Evolutionary conservation across 2,888 invertebrate genomes (phyloP), one percentile per base, ranked within the genome.

Genomic region (Lycophotia porphyrea): DNA sequence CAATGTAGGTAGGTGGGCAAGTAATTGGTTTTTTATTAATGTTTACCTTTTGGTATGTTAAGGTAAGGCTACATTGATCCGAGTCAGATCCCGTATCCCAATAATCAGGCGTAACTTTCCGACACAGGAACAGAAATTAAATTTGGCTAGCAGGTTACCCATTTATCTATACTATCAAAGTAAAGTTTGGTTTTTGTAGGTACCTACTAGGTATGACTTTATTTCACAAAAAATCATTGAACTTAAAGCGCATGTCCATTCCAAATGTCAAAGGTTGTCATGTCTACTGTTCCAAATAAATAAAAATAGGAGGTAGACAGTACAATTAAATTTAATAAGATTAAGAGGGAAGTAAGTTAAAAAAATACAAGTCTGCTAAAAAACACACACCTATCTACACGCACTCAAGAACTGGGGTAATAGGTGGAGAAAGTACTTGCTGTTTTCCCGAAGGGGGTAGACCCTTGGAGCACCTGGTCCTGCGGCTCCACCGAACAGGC

Each of bases 1-100:
- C 24, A 15, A 47, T 49, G 18, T 69, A 24, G n/a, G 39, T 31
- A 42, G 58, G 36, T 39, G 39, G 15, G 49, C n/a, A 39, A 42
- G 61, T 81, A 81, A 81, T 81, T 81, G 72, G 27, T 77, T 81
- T 70, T 79, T 73, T 79, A 75, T 61, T 34, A 47, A 75, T 61
- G 47, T 52, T 67, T 44, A 66, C 31, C 58, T 64, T 70, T 58
- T 55, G 42, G 44, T 44, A 55, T 71, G 34, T 70, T 27, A 72
- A 70, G 76, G 68, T 61, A 69, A 58, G 49, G 21, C 8, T 27
- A 66, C 71, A 70, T 81, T 66, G 66, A 69, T 69, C 7, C 11
- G 52, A 39, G 39, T 60, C 34, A 65, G 21, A 74, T 69, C 52
- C 31, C 66, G 24, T 55, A n/a, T 9, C 39, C 2, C n/a, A 55